Conservation (phyloP, 64 coral and sea anemone species). For the Hydrozoanthus tunicans region DNA sequence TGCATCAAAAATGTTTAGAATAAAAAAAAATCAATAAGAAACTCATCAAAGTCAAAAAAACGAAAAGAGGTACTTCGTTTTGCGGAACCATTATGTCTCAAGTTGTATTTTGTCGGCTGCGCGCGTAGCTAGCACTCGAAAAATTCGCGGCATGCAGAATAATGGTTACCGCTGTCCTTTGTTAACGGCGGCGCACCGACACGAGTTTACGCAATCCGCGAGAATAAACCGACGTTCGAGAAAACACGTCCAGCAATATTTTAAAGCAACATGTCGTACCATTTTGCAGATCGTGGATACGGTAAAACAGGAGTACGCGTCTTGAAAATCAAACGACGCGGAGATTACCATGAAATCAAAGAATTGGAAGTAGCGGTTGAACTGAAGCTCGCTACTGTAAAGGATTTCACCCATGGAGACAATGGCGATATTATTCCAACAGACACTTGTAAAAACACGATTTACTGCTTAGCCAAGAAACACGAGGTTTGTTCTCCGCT, state of each 20-base stretch:
- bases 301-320: conserved; percentile 88
- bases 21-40: no score
- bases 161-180: background rate
- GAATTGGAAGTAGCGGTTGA: conserved; percentile 84
- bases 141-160: background rate
- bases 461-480: conserved; percentile 80
- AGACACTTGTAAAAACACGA: conserved; percentile 87
- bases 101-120: no score
- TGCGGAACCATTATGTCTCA: no score
- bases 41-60: no score
- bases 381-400: conserved; percentile 65
- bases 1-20: no score
- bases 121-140: no score
- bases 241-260: no score
- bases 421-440: conserved; percentile 72
- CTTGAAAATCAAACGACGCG: conserved; percentile 75
- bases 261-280: conserved; percentile 35
- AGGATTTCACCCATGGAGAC: conserved; percentile 71
- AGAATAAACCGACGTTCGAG: background rate
- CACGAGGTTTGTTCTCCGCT: conserved; percentile 54
- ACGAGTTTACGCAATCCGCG: background rate
- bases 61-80: no score
- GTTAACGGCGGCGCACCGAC: background rate
- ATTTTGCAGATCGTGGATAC: conserved; percentile 67
- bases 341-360: conserved; percentile 78